Conservation (phyloP, 1,140 invertebrate species). For the Aphis gossypii region DNA sequence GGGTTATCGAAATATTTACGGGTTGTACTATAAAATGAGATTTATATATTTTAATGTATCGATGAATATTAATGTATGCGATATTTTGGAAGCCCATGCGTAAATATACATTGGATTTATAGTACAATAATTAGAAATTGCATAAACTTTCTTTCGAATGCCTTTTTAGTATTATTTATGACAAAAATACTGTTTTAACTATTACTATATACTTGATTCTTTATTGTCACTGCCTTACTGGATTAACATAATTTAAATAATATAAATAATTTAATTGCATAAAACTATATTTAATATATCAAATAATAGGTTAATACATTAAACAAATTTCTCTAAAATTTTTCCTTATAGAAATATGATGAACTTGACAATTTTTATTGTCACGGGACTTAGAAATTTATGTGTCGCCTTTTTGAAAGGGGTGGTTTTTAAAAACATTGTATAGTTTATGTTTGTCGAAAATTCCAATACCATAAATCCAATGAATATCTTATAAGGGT, state of each 20-base stretch:
- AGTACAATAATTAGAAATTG: background rate
- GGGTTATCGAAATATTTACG: background rate
- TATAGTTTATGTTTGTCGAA: constrained; percentile 30
- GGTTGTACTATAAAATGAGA: background rate
- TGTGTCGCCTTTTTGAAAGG: constrained; percentile 37
- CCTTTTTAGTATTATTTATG: background rate
- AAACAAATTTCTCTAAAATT: background rate
- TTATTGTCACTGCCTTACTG: background rate
- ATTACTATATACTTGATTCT: background rate
- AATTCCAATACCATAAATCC: constrained; percentile 50
- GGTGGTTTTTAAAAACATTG: constrained; percentile 1
- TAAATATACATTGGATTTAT: background rate
- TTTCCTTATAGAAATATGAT: background rate
- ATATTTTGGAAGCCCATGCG: background rate
- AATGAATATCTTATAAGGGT: background rate
- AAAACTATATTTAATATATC: background rate
- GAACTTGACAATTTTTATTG: background rate
- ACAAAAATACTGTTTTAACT: background rate
- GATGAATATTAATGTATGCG: background rate
- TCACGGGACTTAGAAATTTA: background rate
- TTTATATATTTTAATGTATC: background rate
- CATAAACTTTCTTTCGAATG: background rate
- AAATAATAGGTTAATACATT: background rate
- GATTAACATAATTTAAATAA: background rate
- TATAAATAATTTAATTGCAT: background rate